Evolutionary conservation across 2,797 vertebrate species (phyloP).

Genomic region (Silurus lanzhouensis): DNA sequence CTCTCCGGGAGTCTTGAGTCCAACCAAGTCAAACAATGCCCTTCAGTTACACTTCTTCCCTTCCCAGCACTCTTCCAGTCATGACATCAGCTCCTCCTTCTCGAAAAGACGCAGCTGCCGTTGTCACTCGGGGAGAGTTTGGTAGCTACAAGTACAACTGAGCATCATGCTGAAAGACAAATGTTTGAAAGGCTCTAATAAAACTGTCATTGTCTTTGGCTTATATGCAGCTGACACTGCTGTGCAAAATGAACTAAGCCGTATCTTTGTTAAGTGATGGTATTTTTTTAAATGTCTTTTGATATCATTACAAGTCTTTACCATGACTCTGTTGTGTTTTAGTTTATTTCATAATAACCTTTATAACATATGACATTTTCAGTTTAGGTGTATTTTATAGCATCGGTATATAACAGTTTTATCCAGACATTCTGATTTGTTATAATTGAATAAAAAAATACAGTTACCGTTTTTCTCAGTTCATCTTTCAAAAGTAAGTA

Average conservation of each 20-base stretch:
- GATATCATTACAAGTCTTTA: not conserved
- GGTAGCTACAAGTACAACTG: slow-evolving; percentile 6
- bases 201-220: slow-evolving; percentile 48
- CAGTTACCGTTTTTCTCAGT: not conserved
- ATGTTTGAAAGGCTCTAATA: slow-evolving; percentile 49
- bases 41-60: slow-evolving; percentile 46
- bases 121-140: slow-evolving; percentile 38
- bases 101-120: slow-evolving; percentile 52
- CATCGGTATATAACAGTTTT: not conserved
- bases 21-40: slow-evolving; percentile 47
- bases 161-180: slow-evolving; percentile 46
- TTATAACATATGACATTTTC: slow-evolving; percentile 5
- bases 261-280: slow-evolving; percentile 23
- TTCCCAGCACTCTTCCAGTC: slow-evolving; percentile 49
- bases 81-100: slow-evolving; percentile 50
- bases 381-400: slow-evolving; percentile 14
- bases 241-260: slow-evolving; percentile 11
- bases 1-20: slow-evolving; percentile 39
- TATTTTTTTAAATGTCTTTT: not conserved
- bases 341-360: no score
- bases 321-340: not conserved
- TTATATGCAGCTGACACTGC: slow-evolving; percentile 41
- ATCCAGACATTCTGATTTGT: not conserved
- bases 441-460: not conserved
- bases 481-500: no score